These are phyloP conservation scores for Diploscapter pachys DNA, from an alignment of 1,140 invertebrate species.

Conservation along the genomic window DNA sequence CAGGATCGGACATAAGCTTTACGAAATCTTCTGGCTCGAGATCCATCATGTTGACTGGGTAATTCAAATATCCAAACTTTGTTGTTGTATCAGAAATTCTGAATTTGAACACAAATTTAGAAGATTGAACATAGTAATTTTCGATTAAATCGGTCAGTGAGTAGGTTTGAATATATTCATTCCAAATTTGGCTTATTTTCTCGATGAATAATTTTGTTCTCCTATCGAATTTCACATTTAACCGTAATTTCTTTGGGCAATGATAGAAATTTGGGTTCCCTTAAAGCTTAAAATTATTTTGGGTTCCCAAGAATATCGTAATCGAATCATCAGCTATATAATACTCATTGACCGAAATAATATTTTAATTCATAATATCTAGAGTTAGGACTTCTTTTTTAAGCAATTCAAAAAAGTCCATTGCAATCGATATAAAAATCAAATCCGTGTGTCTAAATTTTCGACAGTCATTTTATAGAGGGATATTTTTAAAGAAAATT, in stretches of 20 bases:
- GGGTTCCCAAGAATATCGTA: not conserved
- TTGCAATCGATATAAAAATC: too few species aligned
- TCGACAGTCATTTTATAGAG: too few species aligned
- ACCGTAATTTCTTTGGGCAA: too few species aligned
- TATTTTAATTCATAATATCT: not conserved
- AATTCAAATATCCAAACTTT: slow-evolving; percentile 37
- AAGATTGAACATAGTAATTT: not conserved
- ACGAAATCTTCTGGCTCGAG: slow-evolving; percentile 33
- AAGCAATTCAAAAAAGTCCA: not conserved
- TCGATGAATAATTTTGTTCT: not conserved
- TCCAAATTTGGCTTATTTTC: not conserved
- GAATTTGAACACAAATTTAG: not conserved
- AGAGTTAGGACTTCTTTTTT: not conserved
- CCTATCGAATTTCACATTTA: too few species aligned
- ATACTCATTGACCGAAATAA: not conserved
- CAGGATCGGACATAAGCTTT: slow-evolving; percentile 35
- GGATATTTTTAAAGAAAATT: too few species aligned
- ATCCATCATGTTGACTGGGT: slow-evolving; percentile 39
- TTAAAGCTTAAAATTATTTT: not conserved
- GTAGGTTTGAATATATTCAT: not conserved
- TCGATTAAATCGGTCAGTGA: not conserved
- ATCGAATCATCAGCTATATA: not conserved
- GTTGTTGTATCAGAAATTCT: slow-evolving; percentile 36
- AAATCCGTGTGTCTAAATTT: too few species aligned
- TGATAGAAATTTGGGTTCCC: too few species aligned